Evolutionary conservation across 2,113 vertebrate species (phyloP), one percentile per base, ranked within the genome.

Genomic region (Rhinolophus sinicus): DNA sequence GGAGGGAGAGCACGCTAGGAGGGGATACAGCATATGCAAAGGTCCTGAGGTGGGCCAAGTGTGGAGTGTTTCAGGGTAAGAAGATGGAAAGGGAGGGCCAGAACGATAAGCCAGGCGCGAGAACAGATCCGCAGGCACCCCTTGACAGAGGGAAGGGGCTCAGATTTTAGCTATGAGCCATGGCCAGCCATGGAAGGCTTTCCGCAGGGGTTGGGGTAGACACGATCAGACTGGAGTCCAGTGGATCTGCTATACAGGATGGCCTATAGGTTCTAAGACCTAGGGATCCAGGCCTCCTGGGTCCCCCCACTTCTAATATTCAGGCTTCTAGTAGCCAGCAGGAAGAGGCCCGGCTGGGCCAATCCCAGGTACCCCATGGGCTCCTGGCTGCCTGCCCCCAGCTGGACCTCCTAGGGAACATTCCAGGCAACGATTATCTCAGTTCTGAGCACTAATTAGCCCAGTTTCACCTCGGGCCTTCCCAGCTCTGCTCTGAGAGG

Each of bases 391-490:
- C 84, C 84, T 28, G 18, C 87, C 64, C 78, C 72, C 47, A 93
- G 86, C 88, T 44, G 54, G 77, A 93, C 72, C 93, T 96, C 97
- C 92, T 62, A 64, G 82, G 62, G 94, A 93, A 96, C 95, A 96
- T 97, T 97, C 97, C 94, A 97, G 90, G 33, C 92, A n/a, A 76
- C 1, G 18, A 92, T 96, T 92, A 94, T 77, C 95, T 92, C 87
- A 40, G 64, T n/a, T 30, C 90, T 64, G 44, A 94, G 64, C 50
- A 60, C 73, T 82, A 96, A 96, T 93, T 89, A 95, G 77, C 60
- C 82, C 6, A 2, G 73, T 92, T 96, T 91, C 83, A 76, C 94
- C 64, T 19, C 82, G 72, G 86, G 90, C 90, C 89, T 78, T 73
- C 85, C 64, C 33, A 22, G 67, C 67, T 82, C 54, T 14, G 72